Evolutionary conservation across 2,888 invertebrate genomes (phyloP), one percentile per base, ranked within the genome.

Genomic region (Autographa gamma): DNA sequence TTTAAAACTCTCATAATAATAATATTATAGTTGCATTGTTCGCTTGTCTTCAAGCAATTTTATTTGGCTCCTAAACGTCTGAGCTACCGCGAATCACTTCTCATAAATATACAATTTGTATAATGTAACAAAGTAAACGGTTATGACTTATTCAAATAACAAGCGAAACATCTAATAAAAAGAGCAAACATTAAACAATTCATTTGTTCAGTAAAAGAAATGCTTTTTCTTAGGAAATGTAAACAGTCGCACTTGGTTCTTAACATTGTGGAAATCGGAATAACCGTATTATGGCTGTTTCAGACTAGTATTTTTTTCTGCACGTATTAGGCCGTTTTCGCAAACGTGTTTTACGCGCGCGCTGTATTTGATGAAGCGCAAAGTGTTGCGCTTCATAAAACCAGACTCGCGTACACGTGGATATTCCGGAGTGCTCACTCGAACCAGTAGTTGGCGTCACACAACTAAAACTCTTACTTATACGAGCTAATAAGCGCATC

Each of bases 111-210:
- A 38, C 38, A 43, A 43, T 16, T 16, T 43, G 16, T 16, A 16
- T 14, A 16, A 48, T 1, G 48, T n/a, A n/a, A 48, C 48, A 48
- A 48, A 48, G 48, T n/a, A 48, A 48, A 48, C 48, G n/a, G n/a
- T 48, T n/a, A 48, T 48, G n/a, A 48, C 48, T 48, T 48, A 48
- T 48, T 48, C 48, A 48, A 48, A 48, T 48, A 48, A 43, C 43
- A 43, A 48, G n/a, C 48, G n/a, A 48, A 48, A 48, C 48, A 48
- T 48, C 48, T 48, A 48, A 48, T 38, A 38, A 48, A 48, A 48
- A n/a, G 48, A n/a, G 48, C 48, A 48, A n/a, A 48, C 48, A n/a
- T 14, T 16, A 43, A 48, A 48, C 48, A 48, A 48, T 48, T 48
- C 48, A 16, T 48, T 48, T 43, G 43, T 43, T 48, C n/a, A n/a